Base-by-base conservation (phyloP, 2,888 invertebrate species). In the Oscheius sp. region DNA sequence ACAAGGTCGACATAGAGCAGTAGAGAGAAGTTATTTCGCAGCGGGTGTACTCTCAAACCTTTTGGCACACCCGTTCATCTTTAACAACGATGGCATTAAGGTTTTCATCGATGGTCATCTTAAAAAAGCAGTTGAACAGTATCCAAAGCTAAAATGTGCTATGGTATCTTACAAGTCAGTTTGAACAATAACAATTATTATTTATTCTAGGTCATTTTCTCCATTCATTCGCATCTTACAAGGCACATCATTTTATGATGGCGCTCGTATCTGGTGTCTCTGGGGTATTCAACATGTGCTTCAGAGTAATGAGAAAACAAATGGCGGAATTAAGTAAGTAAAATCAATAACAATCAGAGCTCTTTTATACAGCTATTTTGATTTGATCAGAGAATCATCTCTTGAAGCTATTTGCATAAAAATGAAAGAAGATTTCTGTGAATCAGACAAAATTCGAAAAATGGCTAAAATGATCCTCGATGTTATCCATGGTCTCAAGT, bases 271-370 rank as follows among this genome's bases (percentile, higher is more conserved):
- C 66, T 92, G 92, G 92, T 92, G 92, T 12, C 90, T 92, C 3
- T 92, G 92, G 92, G 92, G 92, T 1, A 91, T 92, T 78, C 91
- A 91, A 84, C 92, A 92, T 85, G 92, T 92, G 65, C 34, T 78
- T 10, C 42, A 64, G 17, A 73, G 75, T 39, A 91, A 92, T 84
- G 90, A 91, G n/a, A 92, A 64, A 37, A 45, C 29, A 15, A 20
- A 29, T 39, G 65, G 50, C 23, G n/a, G n/a, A n/a, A n/a, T n/a
- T n/a, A n/a, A n/a, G n/a, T n/a, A n/a, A n/a, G n/a, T n/a, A n/a
- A n/a, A n/a, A n/a, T n/a, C n/a, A n/a, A n/a, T n/a, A n/a, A n/a
- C n/a, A n/a, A n/a, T n/a, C n/a, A n/a, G n/a, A n/a, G n/a, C n/a
- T n/a, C n/a, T n/a, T n/a, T n/a, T n/a, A n/a, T n/a, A n/a, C n/a